phyloP scores from a whole-genome alignment of 2,113 vertebrate species.

The Lasiurus borealis region DNA sequence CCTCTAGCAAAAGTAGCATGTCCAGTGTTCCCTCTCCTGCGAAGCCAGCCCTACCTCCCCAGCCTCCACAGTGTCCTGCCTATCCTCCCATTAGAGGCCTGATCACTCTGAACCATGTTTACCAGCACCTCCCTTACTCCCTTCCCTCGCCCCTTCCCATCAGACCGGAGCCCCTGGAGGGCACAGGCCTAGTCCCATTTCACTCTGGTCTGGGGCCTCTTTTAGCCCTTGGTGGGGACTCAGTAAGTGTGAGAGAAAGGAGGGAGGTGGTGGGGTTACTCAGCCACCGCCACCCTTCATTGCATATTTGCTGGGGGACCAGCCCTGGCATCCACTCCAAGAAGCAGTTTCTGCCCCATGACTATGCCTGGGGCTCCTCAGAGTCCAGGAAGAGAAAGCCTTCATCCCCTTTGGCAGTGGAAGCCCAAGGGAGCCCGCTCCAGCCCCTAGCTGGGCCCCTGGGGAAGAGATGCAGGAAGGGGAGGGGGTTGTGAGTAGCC shows the following conservation, averaged over 20 bases:
- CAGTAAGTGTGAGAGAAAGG: background rate
- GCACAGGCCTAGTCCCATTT: background rate
- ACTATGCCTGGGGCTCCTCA: background rate
- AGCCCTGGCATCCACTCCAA: background rate
- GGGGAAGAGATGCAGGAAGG: too few relatives aligned
- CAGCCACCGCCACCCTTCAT: background rate
- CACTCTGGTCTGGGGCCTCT: background rate
- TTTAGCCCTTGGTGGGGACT: background rate
- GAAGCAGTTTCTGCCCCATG: background rate
- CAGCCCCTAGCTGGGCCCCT: background rate
- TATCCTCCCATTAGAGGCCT: background rate
- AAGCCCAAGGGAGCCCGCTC: background rate
- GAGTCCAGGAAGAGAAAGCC: background rate
- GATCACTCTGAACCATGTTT: background rate
- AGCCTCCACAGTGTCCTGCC: background rate
- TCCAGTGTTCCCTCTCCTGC: background rate
- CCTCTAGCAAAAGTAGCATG: background rate
- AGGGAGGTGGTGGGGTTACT: background rate
- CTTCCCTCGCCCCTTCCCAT: rapidly evolving
- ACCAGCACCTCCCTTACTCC: background rate
- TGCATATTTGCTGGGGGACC: background rate
- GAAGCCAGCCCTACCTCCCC: background rate
- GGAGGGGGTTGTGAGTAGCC: background rate
- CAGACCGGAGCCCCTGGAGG: background rate
- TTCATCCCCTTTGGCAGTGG: background rate